These are phyloP conservation scores for Tholera decimalis DNA, from an alignment of 2,888 invertebrate genomes.

Conservation along the genomic window DNA sequence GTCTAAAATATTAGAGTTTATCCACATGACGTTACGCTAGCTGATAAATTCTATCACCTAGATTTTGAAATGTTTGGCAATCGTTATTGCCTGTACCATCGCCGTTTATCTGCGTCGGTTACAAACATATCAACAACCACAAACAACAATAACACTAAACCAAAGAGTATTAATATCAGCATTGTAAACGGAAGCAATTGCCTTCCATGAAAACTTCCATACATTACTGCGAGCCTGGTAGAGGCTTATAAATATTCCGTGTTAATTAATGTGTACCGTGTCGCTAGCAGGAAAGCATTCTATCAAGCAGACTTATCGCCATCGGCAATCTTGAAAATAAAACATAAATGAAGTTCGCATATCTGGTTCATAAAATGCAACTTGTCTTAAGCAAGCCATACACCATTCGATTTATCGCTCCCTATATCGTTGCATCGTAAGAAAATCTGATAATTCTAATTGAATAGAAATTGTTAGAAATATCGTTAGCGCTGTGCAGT, in stretches of 20 bases:
- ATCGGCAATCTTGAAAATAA: slow-evolving; percentile 67
- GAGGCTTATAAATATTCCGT: slow-evolving; percentile 59
- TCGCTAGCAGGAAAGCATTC: slow-evolving; percentile 64
- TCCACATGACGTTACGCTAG: no score
- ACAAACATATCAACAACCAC: neutral
- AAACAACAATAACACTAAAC: slow-evolving; percentile 9
- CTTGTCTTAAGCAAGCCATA: slow-evolving; percentile 61
- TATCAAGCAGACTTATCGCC: slow-evolving; percentile 64
- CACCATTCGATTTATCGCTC: slow-evolving; percentile 51
- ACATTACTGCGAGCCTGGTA: slow-evolving; percentile 34
- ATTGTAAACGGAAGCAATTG: slow-evolving; percentile 43
- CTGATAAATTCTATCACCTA: no score
- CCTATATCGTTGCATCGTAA: slow-evolving; percentile 36
- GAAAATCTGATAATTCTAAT: slow-evolving; percentile 54
- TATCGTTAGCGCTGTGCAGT: slow-evolving; percentile 45
- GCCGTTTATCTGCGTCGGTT: neutral
- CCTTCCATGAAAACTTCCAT: slow-evolving; percentile 49
- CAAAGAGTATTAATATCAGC: slow-evolving; percentile 10
- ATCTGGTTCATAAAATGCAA: slow-evolving; percentile 67
- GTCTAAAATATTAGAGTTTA: no score
- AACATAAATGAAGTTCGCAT: slow-evolving; percentile 62
- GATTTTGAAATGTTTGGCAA: no score
- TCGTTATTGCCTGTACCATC: no score
- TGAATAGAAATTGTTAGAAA: slow-evolving; percentile 57
- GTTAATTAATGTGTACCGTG: slow-evolving; percentile 65